phyloP scores from a whole-genome alignment of 2,113 vertebrate genomes.

The Nerophis ophidion region DNA sequence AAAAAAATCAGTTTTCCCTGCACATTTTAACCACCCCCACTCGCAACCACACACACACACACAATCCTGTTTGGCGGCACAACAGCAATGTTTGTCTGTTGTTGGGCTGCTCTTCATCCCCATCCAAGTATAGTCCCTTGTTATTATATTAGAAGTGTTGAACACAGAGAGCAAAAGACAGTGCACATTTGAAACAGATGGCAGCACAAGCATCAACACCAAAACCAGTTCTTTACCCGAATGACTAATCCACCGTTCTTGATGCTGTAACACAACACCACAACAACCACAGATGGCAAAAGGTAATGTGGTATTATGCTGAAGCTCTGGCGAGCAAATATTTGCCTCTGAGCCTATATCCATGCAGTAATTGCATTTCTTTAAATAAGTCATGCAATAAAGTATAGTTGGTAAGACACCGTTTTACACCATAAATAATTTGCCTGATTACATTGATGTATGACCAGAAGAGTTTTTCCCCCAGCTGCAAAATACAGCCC shows the following conservation, averaged over 20 bases:
- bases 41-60: conserved; percentile 13
- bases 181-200: conserved; percentile 45
- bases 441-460: no score
- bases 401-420: background rate
- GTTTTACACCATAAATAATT: background rate
- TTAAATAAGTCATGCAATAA: background rate
- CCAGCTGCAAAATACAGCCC: conserved; percentile 1
- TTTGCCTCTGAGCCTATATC: background rate
- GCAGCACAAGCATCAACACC: conserved; percentile 28
- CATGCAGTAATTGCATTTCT: background rate
- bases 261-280: conserved; percentile 8
- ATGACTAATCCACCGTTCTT: conserved; percentile 14
- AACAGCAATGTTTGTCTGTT: conserved; percentile 24
- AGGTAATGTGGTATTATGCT: background rate
- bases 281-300: conserved; percentile 4
- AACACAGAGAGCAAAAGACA: conserved; percentile 40
- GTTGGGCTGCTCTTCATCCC: conserved; percentile 43
- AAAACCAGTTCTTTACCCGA: conserved; percentile 17
- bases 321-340: background rate
- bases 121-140: conserved; percentile 42
- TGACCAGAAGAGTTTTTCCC: no score
- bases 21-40: conserved; percentile 17
- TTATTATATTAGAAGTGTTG: conserved; percentile 38
- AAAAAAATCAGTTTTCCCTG: conserved; percentile 25
- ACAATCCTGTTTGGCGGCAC: conserved; percentile 38